Evolutionary conservation across 1,140 invertebrate species (phyloP).

Genomic region (Matsumurasca onukii): DNA sequence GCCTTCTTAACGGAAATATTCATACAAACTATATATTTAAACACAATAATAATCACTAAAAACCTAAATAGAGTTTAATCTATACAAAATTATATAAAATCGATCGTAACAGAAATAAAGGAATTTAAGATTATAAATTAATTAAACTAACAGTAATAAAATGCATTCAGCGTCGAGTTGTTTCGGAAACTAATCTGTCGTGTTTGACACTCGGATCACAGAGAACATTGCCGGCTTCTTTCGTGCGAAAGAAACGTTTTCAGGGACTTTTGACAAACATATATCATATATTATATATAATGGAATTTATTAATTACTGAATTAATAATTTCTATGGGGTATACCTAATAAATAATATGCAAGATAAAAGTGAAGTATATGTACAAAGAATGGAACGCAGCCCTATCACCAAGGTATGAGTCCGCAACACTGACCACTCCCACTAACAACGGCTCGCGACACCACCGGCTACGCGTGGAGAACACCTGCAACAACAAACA

Average conservation of each 20-base stretch:
- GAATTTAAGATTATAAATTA: constrained; percentile 19
- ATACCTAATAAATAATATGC: constrained; percentile 26
- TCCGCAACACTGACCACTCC: constrained; percentile 16
- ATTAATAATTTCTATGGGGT: constrained; percentile 11
- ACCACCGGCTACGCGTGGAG: constrained; percentile 21
- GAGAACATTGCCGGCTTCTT: neutral
- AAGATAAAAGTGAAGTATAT: constrained; percentile 24
- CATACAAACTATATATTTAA: constrained; percentile 21
- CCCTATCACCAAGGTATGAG: constrained; percentile 21
- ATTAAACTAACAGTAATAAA: constrained; percentile 2
- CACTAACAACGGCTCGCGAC: neutral
- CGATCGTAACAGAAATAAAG: constrained; percentile 16
- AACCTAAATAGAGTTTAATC: constrained; percentile 13
- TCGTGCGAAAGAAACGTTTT: neutral
- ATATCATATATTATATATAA: too few species aligned
- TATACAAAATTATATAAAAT: constrained; percentile 29
- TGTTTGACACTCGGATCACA: neutral
- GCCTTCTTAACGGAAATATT: neutral
- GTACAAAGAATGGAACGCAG: constrained; percentile 20
- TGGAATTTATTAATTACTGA: constrained; percentile 14
- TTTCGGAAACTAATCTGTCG: neutral
- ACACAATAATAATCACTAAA: constrained; percentile 7
- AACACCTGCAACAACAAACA: constrained; percentile 10
- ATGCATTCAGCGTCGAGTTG: neutral
- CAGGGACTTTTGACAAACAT: neutral